Base-by-base conservation (phyloP, 92 coral and sea anemone species). In the Phenganax subtilis region DNA sequence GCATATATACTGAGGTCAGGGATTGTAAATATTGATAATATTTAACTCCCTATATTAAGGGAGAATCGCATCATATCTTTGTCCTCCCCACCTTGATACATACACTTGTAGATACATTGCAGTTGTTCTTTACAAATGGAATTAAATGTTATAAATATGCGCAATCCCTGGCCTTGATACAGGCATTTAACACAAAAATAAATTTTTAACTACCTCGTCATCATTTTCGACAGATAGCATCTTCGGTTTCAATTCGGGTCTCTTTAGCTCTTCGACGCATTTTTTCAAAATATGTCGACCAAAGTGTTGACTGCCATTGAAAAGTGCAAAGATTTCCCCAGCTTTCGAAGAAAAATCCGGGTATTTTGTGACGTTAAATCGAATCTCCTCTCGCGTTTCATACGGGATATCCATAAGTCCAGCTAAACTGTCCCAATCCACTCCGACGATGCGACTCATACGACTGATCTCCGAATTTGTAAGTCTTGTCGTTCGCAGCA, bases 391-490 rank as follows among this genome's bases (percentile, higher is more conserved):
- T 17, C 75, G 83, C 9, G 44, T 51, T 0, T 12, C 59, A 79
- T 79, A 79, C 74, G 83, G 61, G 54, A 79, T 79, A 79, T 79
- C 83, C 74, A 79, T 28, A 16, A 79, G 83, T 37, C 74, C 83
- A 10, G 83, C 83, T 15, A 79, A 27, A 14, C 83, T 65, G 62
- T 79, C 83, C 83, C 83, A 79, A 9, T 64, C 74, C 63, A 79
- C 8, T n/a, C 74, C 83, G 20, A 79, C 12, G 14, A 37, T 16
- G 63, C 0, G 44, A 31, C 83, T 79, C 60, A 79, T 37, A 16
- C 75, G 61, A 64, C 17, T 68, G 31, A 68, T 68, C 47, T 68
- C 73, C 47, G 0, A 8, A 30, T 30, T 68, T 68, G 73, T 68
- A 53, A 68, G 73, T 30, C n/a, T 29, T 31, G 73, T 68, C 17